Base-by-base conservation (phyloP, 2,888 invertebrate species). In the Drosophila nr. perissopoda region DNA sequence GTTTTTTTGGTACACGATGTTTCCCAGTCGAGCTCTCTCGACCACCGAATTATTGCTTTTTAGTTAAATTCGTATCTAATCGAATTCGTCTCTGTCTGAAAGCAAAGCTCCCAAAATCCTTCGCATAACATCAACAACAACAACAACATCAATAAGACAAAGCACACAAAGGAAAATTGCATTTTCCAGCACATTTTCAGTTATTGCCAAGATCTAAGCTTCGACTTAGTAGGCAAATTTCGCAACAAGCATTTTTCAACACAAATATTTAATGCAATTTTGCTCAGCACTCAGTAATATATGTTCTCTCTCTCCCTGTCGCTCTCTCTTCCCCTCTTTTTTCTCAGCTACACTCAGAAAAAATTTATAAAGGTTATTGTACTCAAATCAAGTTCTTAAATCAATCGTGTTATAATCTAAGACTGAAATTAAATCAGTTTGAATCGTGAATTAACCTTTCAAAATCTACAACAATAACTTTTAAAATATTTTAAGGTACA, bases 131-230 rank as follows among this genome's bases (percentile, higher is more conserved):
- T 10, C 31, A 57, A 27, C 10, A 36, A 18, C 16, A 53, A 18
- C 2, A 36, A 25, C 36, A 36, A 18, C 25, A 38, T 25, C 11
- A 56, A 29, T 38, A 13, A 16, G 2, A 36, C 21, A 34, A 40
- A 48, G 25, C 31, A 61, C 33, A 27, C 25, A 48, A 71, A 63
- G 56, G 53, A 58, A 81, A 78, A 68, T 69, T 65, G 62, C 52
- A 65, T 67, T 69, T 66, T 56, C n/a, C 29, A 56, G 48, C 48
- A 56, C 45, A 70, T 36, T 54, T 66, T 52, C 57, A 66, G 69
- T 64, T 63, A 40, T 40, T 57, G 52, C 48, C 42, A 61, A 52
- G 38, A 64, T 42, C 61, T 60, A 69, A 75, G 72, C 74, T 54
- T 45, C 25, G 54, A 69, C 71, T 69, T 64, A 62, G 40, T 25